Evolutionary conservation across 2,888 invertebrate genomes (phyloP), one percentile per base, ranked within the genome.

Genomic region (Nycteola revayana): DNA sequence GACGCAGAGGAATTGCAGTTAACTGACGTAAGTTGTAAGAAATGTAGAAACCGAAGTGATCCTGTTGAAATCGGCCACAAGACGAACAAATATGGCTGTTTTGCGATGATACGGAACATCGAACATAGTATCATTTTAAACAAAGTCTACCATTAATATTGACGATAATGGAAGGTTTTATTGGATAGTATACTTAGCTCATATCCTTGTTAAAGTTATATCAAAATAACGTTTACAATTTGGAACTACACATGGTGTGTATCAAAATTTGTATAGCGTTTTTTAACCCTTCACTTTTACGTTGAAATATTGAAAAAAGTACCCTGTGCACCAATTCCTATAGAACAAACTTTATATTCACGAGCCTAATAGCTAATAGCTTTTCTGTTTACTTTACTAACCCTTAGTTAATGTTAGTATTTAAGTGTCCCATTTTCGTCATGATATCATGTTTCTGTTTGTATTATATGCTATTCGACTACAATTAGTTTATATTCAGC

Each of bases 1-100:
- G 99, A 99, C 87, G 93, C 92, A 75, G 98, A 98, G 89, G 98
- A 99, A 93, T 94, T 94, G 91, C 17, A 48, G 46, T 90, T 95
- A 69, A 96, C 96, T 66, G 96, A 96, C 90, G 96, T 96, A 95
- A 96, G 96, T 95, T 52, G 31, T 50, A 46, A 32, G 40, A 43
- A 43, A 52, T 41, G 44, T 42, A 41, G 30, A 42, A 36, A 36
- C 25, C 44, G 22, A 43, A 38, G 35, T 50, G 44, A 41, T 28
- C 48, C 52, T 37, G 31, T 54, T n/a, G n/a, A n/a, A 47, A 34
- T 37, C 28, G 36, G 37, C 29, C 25, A 43, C 30, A 24, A 39
- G 27, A 38, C 17, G 33, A 59, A 57, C 50, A 38, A 45, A 43
- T 29, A 49, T 54, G 46, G 40, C 59, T 60, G 55, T 60, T 51